phyloP scores from a whole-genome alignment of 1,140 invertebrate species.

The Drosophila nasuta region DNA sequence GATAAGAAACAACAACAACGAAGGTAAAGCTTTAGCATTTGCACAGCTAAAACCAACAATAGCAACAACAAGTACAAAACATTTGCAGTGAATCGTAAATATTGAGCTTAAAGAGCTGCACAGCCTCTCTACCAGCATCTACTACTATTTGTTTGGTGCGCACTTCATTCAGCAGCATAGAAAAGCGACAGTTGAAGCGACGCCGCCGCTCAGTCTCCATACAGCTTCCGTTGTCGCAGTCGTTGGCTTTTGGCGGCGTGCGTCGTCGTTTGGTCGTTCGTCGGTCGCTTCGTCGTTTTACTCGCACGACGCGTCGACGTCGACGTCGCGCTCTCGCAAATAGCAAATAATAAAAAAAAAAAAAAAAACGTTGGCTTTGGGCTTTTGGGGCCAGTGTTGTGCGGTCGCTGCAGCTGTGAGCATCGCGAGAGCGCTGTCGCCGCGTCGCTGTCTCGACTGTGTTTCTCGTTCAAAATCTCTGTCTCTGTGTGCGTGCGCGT shows the following conservation, averaged over 20 bases:
- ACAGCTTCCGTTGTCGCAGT: slow-evolving; percentile 64
- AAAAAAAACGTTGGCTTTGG: slow-evolving; percentile 33
- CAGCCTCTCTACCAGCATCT: slow-evolving; percentile 11
- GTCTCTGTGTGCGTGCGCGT: slow-evolving; percentile 30
- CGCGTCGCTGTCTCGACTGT: slow-evolving; percentile 37
- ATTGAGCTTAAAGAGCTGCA: slow-evolving; percentile 1
- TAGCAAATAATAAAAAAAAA: no score
- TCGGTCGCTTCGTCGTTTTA: slow-evolving; percentile 8
- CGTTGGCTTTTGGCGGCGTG: slow-evolving; percentile 40
- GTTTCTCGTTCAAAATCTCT: slow-evolving; percentile 5
- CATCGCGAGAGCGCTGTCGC: slow-evolving; percentile 60
- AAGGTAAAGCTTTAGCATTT: background rate
- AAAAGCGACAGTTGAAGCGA: slow-evolving; percentile 40
- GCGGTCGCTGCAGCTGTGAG: slow-evolving; percentile 72
- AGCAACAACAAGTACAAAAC: background rate
- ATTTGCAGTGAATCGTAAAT: slow-evolving; percentile 19
- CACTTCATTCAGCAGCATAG: slow-evolving; percentile 59
- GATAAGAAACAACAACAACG: slow-evolving; percentile 11
- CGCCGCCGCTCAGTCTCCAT: slow-evolving; percentile 58
- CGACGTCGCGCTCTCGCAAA: slow-evolving; percentile 29
- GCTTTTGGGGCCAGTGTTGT: slow-evolving; percentile 56
- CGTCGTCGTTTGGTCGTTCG: slow-evolving; percentile 18
- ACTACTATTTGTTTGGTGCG: slow-evolving; percentile 50
- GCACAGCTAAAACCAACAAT: background rate
- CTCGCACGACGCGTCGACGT: slow-evolving; percentile 9